Base-by-base conservation (phyloP, 2,797 vertebrate genomes). In the Vipera ursinii region DNA sequence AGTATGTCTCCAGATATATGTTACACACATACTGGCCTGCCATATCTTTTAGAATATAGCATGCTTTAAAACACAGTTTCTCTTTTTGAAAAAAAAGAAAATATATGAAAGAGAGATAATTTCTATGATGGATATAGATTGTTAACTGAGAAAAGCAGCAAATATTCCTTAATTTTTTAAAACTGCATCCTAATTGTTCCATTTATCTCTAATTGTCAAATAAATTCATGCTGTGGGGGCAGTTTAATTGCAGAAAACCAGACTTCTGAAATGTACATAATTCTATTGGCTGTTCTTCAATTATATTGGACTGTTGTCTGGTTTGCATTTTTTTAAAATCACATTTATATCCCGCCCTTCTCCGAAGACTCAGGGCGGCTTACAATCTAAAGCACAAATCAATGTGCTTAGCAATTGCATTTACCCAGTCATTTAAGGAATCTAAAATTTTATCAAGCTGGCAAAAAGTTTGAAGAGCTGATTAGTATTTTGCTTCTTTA, bases 141-240 rank as follows among this genome's bases (percentile, higher is more conserved):
- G n/a, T 65, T 95, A 90, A 0, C 0, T 32, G 85, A 65, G 24
- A 44, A 82, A 78, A 89, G 24, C 53, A 92, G 73, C 0, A 93
- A 51, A 4, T 0, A 0, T 91, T 94, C 92, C 55, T 91, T 93
- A n/a, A 15, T 82, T 13, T 24, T 48, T 12, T 12, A 12, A 69
- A 89, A 73, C 86, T 32, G 1, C 85, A 26, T 44, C 91, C 14
- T 86, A 86, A 92, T 59, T 86, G 22, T 28, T 69, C 26, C 20
- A n/a, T 24, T 94, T 95, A 14, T 91, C 26, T 60, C 44, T 61
- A n/a, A 86, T 38, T 92, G 6, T 88, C n/a, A 63, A 53, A 57
- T 15, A 20, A 15, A 48, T 51, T 44, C 61, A 73, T 87, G 61
- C 86, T 91, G 24, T 87, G 48, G 22, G n/a, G 22, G 32, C 20